These are phyloP conservation scores for Harpagus bidentatus DNA, from an alignment of 2,113 vertebrate species.

Conservation along the genomic window DNA sequence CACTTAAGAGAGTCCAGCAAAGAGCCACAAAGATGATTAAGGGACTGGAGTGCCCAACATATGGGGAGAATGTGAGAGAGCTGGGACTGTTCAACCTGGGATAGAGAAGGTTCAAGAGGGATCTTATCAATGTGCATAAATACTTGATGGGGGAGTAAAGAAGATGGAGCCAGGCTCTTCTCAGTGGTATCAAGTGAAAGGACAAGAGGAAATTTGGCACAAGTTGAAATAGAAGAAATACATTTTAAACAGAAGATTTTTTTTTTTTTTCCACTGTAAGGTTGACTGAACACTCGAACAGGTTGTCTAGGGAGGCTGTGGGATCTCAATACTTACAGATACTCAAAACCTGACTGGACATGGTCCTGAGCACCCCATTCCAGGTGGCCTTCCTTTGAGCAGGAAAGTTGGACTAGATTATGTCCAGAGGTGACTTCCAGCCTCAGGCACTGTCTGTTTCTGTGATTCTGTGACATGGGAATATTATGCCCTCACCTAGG, in stretches of 20 bases:
- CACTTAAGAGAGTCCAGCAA: not conserved
- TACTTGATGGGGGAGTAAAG: not conserved
- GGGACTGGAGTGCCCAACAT: not conserved
- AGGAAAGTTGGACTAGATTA: not conserved
- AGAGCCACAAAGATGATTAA: not conserved
- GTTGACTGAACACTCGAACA: not conserved
- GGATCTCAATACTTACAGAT: not conserved
- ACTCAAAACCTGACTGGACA: not conserved
- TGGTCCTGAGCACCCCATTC: not conserved
- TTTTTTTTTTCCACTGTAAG: too few species aligned
- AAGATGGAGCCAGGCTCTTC: not conserved
- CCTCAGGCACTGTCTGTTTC: not conserved
- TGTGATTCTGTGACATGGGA: not conserved
- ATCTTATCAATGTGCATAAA: not conserved
- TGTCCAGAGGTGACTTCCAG: not conserved
- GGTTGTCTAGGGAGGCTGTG: not conserved
- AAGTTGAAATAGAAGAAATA: not conserved
- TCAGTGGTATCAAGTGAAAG: not conserved
- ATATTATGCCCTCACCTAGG: not conserved
- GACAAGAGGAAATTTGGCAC: not conserved
- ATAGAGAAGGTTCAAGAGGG: not conserved
- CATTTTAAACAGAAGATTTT: not conserved
- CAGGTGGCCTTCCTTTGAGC: not conserved
- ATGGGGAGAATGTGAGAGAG: not conserved
- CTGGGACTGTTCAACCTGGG: not conserved